Evolutionary conservation across 1,140 invertebrate species (phyloP), one percentile per base, ranked within the genome.

Genomic region (Solenopsis invicta): DNA sequence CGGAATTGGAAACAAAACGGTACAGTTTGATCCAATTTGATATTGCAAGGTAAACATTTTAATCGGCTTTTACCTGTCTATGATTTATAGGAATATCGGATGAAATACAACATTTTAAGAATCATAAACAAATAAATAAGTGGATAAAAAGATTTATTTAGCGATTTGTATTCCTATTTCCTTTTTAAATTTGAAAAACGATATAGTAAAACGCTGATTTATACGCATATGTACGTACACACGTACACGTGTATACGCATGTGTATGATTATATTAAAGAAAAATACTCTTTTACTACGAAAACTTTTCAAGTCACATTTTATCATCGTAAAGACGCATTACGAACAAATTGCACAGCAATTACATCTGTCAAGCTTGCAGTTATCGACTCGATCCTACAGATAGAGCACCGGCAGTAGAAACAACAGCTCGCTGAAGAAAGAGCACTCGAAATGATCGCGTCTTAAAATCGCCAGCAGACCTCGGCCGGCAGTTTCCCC

Each of bases 391-490:
- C 24, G 78, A 29, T 45, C 18, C 21, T 52, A 29, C 8, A 59
- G 48, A 81, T 18, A 82, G 21, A 48, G 48, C 18, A 18, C 12
- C 4, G 21, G 6, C 41, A 50, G 18, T 24, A 16, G 41, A 59
- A 82, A 74, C 80, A 74, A 62, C 41, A 48, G 59, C 54, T 84
- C 29, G 54, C 37, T 12, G 54, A 37, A 37, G 41, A 74, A 50
- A 71, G 24, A 41, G 80, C 18, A 41, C 67, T 74, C 69, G 80
- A 75, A 62, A 84, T 61, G 80, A 84, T 84, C 80, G 80, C 69
- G 80, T 61, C 80, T 84, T 84, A 75, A 84, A 74, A 84, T 84
- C 80, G 54, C 54, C 41, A 24, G 34, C 80, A 50, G 80, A 84
- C 54, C 54, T 48, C 69, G 80, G 41, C 52, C 77, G 77, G 77